Evolutionary conservation across 2,888 invertebrate species (phyloP), one percentile per base, ranked within the genome.

Genomic region (Marasmarcha lunaedactyla): DNA sequence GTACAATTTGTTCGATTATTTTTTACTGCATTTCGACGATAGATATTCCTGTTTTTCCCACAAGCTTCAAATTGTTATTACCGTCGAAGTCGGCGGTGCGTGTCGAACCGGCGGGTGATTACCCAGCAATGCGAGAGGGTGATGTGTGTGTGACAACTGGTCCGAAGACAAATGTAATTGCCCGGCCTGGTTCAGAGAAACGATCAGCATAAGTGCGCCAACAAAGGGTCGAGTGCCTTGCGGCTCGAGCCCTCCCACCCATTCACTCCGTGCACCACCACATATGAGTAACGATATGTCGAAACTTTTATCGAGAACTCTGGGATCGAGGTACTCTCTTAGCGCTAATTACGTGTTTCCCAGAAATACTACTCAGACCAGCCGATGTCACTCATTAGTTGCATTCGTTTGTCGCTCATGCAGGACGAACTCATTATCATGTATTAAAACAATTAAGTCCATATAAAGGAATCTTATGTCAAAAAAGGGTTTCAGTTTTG

Each of bases 41-140:
- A 30, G 30, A 30, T n/a, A 30, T 30, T 30, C 30, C 53, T 52
- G 58, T 62, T n/a, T 20, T 30, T 30, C 30, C 30, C 30, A 30
- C 30, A 30, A 30, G 30, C 11, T 71, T 69, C 64, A 60, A 61
- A 54, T 57, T 57, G 48, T 63, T 60, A 68, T 64, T 63, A 64
- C 63, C 62, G 65, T 66, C 67, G 30, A 20, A 20, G 30, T 30
- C 4, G 58, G 52, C 69, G 57, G 60, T 68, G 74, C 74, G 71
- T 74, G 71, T 71, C 76, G 62, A 52, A 48, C 57, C 47, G 57
- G 58, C 65, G 55, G 59, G 63, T 63, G 60, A 71, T 70, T 69
- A 68, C 56, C 50, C 42, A 52, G 55, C 60, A 53, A 55, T 54
- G 55, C 48, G 51, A 51, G 55, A 60, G 55, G 62, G 59, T 62